Percentiles rank a stretch among this genome's conserved stretches.
Evolutionary conservation across 2,888 invertebrate species (phyloP).

Genomic region (Meghimatium bilineatum): DNA sequence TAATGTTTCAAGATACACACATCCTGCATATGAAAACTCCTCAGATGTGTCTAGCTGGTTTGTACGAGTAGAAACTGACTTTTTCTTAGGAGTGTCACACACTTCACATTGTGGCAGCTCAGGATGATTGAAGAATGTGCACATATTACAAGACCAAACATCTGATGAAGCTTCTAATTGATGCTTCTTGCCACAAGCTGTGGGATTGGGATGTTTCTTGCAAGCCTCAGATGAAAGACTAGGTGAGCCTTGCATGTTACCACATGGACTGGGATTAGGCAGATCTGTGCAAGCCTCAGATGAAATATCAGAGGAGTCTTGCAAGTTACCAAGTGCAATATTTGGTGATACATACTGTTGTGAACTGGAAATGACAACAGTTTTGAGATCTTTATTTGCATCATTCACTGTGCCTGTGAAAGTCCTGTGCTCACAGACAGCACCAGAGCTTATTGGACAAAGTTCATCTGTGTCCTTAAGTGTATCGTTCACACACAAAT

Average conservation of each 20-base stretch:
- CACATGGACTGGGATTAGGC: no score
- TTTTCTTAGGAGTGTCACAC: conserved; percentile 65
- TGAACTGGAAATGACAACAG: background rate
- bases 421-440: background rate
- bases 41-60: background rate
- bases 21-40: background rate
- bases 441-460: background rate
- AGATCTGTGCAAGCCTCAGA: no score
- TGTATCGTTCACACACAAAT: background rate
- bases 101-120: conserved; percentile 69
- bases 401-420: background rate
- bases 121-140: conserved; percentile 70
- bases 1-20: background rate
- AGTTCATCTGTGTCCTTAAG: background rate
- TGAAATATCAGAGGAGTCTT: no score
- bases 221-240: background rate
- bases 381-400: background rate
- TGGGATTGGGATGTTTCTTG: background rate
- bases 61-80: background rate
- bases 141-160: conserved; percentile 68
- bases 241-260: no score
- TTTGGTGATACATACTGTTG: background rate
- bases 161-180: background rate
- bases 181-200: background rate
- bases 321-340: background rate